Conservation (phyloP, 2,113 vertebrate species). For the Bujurquina vittata region DNA sequence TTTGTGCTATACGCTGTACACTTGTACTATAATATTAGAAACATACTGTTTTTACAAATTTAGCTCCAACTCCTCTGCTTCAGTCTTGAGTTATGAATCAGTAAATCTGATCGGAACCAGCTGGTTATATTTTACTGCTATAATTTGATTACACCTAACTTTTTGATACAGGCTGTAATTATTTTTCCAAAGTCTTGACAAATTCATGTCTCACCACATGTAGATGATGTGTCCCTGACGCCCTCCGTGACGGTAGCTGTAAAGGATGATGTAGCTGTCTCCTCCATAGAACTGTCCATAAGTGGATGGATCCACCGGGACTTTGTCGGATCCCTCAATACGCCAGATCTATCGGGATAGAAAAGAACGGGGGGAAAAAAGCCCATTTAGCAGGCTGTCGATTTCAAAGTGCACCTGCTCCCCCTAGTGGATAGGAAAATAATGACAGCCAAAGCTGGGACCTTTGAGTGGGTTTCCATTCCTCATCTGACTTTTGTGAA, state of each 20-base stretch:
- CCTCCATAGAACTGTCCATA: constrained; percentile 96
- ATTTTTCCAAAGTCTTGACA: neutral
- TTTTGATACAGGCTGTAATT: neutral
- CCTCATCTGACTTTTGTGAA: too few relatives aligned
- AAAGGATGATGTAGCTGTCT: constrained; percentile 96
- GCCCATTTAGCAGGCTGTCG: neutral
- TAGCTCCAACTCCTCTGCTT: neutral
- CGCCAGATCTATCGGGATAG: constrained; percentile 89
- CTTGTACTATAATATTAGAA: neutral
- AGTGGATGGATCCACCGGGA: constrained; percentile 81
- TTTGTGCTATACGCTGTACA: neutral
- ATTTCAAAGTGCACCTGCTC: neutral
- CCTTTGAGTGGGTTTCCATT: neutral
- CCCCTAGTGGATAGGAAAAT: neutral
- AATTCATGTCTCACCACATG: constrained; percentile 87
- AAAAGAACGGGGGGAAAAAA: neutral
- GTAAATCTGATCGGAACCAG: neutral
- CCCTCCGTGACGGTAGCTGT: constrained; percentile 85
- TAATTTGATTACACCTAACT: neutral
- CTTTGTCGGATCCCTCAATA: constrained; percentile 89
- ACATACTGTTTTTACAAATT: neutral
- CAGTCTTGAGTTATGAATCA: neutral
- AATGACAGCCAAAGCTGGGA: neutral
- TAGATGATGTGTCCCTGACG: constrained; percentile 96
- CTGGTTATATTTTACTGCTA: neutral